phyloP scores from a whole-genome alignment of 1,140 invertebrate species.

The Xylocopa sonorina region DNA sequence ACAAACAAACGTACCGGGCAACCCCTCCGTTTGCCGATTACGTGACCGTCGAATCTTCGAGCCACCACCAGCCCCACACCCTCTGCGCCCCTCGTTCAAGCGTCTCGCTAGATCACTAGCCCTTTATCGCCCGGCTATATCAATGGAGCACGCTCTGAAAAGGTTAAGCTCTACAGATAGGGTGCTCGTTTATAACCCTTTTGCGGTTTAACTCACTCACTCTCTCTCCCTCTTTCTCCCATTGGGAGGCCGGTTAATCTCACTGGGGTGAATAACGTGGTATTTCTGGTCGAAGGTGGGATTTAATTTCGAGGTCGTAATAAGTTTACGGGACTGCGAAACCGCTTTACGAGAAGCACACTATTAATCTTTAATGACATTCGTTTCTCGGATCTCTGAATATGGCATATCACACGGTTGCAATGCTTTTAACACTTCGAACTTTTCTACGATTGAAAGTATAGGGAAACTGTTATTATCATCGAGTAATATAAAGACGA shows the following conservation, averaged over 20 bases:
- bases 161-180: slow-evolving; percentile 9
- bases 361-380: too few relatives aligned
- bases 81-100: slow-evolving; percentile 23
- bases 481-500: too few relatives aligned
- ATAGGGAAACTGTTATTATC: too few relatives aligned
- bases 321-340: not conserved
- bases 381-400: not conserved
- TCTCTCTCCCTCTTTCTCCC: not conserved
- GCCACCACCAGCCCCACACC: too few relatives aligned
- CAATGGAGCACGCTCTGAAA: slow-evolving; percentile 11
- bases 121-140: slow-evolving; percentile 40
- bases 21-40: slow-evolving; percentile 46
- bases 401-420: too few relatives aligned
- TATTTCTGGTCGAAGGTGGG: not conserved
- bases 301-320: not conserved
- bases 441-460: too few relatives aligned
- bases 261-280: not conserved
- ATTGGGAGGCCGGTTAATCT: not conserved
- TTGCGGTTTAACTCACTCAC: slow-evolving; percentile 6
- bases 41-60: slow-evolving; percentile 53
- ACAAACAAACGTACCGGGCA: slow-evolving; percentile 66
- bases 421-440: too few relatives aligned
- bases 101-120: slow-evolving; percentile 30
- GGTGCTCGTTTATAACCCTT: slow-evolving; percentile 22
- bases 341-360: not conserved